A percentile compares a stretch with the other conserved stretches of the same genome.
These are phyloP conservation scores for Mythimna pallens DNA, from an alignment of 2,888 invertebrate species.

Conservation along the genomic window DNA sequence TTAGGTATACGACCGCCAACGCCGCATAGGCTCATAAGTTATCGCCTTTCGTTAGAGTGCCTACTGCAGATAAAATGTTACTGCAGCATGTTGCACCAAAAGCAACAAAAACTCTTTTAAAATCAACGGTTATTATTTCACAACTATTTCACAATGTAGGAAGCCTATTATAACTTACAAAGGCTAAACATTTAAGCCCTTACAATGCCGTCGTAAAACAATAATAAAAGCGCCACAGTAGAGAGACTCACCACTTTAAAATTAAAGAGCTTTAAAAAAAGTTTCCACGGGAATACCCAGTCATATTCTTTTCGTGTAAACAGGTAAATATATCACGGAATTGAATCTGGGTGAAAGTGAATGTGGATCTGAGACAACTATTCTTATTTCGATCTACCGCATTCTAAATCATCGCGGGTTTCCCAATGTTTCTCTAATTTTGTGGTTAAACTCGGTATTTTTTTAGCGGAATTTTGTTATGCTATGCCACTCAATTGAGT, in stretches of 20 bases:
- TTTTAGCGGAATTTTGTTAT: not conserved
- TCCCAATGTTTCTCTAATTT: slow-evolving; percentile 21
- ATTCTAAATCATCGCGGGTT: slow-evolving; percentile 25
- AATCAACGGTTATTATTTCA: slow-evolving; percentile 27
- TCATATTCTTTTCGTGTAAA: not conserved
- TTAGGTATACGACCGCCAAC: too few species aligned
- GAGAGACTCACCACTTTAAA: slow-evolving; percentile 22
- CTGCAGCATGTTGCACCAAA: slow-evolving; percentile 11
- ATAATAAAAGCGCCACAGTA: slow-evolving; percentile 17
- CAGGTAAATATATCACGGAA: slow-evolving; percentile 17
- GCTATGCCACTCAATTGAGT: not conserved
- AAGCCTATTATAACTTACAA: slow-evolving; percentile 8
- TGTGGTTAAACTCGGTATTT: slow-evolving; percentile 18
- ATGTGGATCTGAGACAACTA: not conserved
- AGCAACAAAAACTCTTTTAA: not conserved
- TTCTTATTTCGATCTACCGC: slow-evolving; percentile 22
- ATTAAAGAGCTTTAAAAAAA: slow-evolving; percentile 20
- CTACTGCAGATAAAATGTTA: slow-evolving; percentile 4
- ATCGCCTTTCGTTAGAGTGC: not conserved
- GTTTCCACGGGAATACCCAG: slow-evolving; percentile 12
- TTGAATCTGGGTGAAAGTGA: slow-evolving; percentile 1
- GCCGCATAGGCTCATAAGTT: not conserved
- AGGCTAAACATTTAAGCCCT: slow-evolving; percentile 19
- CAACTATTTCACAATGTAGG: slow-evolving; percentile 32
- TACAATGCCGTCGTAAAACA: slow-evolving; percentile 20